Evolutionary conservation across 37 sponge, comb jelly and placozoan genomes (phyloP), one percentile per base, ranked within the genome.

Genomic region (Diacarnus erythraeanus): DNA sequence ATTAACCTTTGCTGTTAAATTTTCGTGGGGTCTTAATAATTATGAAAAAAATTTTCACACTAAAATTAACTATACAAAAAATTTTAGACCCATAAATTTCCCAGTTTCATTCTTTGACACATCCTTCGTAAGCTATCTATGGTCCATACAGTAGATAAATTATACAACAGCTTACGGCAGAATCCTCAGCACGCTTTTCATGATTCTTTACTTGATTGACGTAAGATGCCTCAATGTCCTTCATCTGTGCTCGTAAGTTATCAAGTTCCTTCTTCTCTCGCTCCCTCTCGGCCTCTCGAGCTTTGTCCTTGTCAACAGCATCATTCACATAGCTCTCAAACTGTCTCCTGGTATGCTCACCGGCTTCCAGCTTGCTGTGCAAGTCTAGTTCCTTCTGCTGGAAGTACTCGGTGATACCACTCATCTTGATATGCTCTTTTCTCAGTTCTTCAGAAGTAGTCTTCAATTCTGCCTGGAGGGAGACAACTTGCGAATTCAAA

Each of bases 381-480:
- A 91, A 77, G 10, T 47, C 42, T 10, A 34, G 47, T 41, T 91
- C 92, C 72, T 86, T 87, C 72, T 80, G 47, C 43, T 91, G 87
- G 79, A 87, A 91, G 74, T 87, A 87, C 72, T 91, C 92, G 12
- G 84, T 91, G 47, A 91, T 40, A 38, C 80, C 70, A 57, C 79
- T 72, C 66, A 83, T 75, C 54, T 91, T 91, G 38, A 75, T 72
- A 40, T 83, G 76, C 21, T 73, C 69, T 68, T 83, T 80, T 41
- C 61, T 72, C 23, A 76, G 76, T 67, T 82, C 64, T 9, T 69
- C 20, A 4, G 44, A 26, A 4, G 76, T 35, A 2, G 25, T 60
- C 30, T 81, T 77, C 31, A 29, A 26, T 54, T 81, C 47, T 18
- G 2, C 42, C 30, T 43, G 31, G 3, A 90, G 76, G 18, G 56